These are phyloP conservation scores for Suncus etruscus DNA, from an alignment of 2,113 vertebrate genomes.

Conservation along the genomic window DNA sequence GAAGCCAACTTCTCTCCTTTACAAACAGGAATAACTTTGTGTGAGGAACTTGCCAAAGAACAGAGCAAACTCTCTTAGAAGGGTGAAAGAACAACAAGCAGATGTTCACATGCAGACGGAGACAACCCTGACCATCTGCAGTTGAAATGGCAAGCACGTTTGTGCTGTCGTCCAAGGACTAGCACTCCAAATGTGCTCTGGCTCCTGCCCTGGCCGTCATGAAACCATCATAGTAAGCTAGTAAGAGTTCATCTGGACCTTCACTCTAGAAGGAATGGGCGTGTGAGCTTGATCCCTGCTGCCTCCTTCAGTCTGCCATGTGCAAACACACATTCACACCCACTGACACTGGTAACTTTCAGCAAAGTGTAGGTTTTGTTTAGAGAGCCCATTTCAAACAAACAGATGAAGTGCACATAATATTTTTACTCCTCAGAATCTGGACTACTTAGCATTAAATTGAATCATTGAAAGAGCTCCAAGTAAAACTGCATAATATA, in stretches of 20 bases:
- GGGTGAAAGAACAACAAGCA: conserved; percentile 53
- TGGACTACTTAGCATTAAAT: conserved; percentile 88
- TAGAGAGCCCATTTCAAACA: conserved; percentile 86
- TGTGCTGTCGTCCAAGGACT: conserved; percentile 32
- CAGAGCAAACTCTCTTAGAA: conserved; percentile 51
- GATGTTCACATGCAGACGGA: conserved; percentile 55
- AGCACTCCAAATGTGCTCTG: background rate
- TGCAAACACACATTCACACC: conserved; percentile 52
- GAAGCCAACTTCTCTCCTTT: conserved; percentile 38
- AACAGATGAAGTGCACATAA: conserved; percentile 89
- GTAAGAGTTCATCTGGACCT: background rate
- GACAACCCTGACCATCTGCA: conserved; percentile 57
- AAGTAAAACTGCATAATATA: conserved; percentile 85
- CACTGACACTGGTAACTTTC: conserved; percentile 67
- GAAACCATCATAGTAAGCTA: background rate
- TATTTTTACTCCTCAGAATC: conserved; percentile 89
- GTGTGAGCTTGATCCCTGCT: background rate
- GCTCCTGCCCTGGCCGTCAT: background rate
- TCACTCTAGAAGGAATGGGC: background rate
- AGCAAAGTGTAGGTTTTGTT: conserved; percentile 84
- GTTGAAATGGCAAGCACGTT: conserved; percentile 40
- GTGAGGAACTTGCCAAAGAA: conserved; percentile 55
- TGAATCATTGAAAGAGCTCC: conserved; percentile 86
- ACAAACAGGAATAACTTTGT: conserved; percentile 47
- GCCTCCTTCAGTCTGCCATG: background rate